Conservation (phyloP, 2,797 vertebrate species). For the Gorsachius magnificus region DNA sequence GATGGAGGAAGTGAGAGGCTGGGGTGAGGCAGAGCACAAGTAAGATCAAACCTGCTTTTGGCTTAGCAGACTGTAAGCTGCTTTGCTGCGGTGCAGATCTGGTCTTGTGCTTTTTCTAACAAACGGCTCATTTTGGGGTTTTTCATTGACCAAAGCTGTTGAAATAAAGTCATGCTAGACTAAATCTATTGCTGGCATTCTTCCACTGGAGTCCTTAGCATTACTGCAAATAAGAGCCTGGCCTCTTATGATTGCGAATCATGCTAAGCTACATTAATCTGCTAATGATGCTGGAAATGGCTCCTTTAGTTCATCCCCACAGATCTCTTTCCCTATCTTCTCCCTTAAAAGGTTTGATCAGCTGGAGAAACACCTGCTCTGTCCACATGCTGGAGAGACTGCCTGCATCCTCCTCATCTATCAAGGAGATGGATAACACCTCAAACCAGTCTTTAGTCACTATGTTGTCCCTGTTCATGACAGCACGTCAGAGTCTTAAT, state of each 20-base stretch:
- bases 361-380: slow-evolving; percentile 44
- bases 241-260: slow-evolving; percentile 14
- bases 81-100: slow-evolving; percentile 11
- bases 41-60: neutral
- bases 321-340: slow-evolving; percentile 17
- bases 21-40: neutral
- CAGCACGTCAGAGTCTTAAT: neutral
- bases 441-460: neutral
- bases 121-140: neutral
- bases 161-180: slow-evolving; percentile 33
- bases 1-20: neutral
- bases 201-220: slow-evolving; percentile 40
- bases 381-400: slow-evolving; percentile 37
- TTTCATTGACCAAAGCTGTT: neutral
- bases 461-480: neutral
- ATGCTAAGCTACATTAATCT: slow-evolving; percentile 45
- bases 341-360: slow-evolving; percentile 23
- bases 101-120: neutral
- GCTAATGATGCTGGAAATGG: slow-evolving; percentile 51
- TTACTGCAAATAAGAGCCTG: slow-evolving; percentile 50
- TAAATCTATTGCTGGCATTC: slow-evolving; percentile 39
- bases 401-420: neutral
- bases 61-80: neutral
- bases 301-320: slow-evolving; percentile 40
- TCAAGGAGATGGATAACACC: slow-evolving; percentile 9